phyloP scores from a whole-genome alignment of 2,113 vertebrate genomes.

The Gila orcuttii region DNA sequence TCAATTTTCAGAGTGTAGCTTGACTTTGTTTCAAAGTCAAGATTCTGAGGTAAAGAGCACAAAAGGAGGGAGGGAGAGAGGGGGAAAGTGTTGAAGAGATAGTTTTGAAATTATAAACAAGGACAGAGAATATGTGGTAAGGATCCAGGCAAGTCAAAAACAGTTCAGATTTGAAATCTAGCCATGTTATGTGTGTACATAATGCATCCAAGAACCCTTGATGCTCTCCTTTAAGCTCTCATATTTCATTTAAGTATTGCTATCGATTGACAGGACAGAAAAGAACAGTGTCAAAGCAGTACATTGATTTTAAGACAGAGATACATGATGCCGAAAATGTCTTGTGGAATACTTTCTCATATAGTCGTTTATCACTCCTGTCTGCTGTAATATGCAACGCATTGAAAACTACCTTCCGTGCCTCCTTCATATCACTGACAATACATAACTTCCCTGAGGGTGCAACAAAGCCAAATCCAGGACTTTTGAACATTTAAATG shows the following conservation, averaged over 20 bases:
- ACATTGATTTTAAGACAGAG: conserved; percentile 57
- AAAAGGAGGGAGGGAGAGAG: background rate
- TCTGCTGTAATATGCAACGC: conserved; percentile 40
- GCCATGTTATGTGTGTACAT: background rate
- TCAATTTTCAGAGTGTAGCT: conserved; percentile 86
- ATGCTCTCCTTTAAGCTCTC: conserved; percentile 9
- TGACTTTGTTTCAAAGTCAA: conserved; percentile 87
- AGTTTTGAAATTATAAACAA: conserved; percentile 27
- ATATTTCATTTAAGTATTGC: conserved; percentile 36
- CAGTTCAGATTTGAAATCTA: conserved; percentile 25
- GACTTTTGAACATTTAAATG: conserved; percentile 5
- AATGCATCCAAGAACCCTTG: conserved; percentile 35
- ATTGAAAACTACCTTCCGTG: conserved; percentile 44
- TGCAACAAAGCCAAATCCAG: conserved; percentile 12
- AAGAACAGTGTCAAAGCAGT: conserved; percentile 29
- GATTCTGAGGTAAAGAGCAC: conserved; percentile 67
- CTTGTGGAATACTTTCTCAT: conserved; percentile 47
- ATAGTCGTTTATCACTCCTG: conserved; percentile 48
- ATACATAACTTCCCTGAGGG: conserved; percentile 27
- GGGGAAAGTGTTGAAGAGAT: background rate
- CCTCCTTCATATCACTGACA: conserved; percentile 39
- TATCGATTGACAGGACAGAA: conserved; percentile 32
- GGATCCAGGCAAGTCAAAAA: background rate
- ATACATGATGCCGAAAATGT: conserved; percentile 47
- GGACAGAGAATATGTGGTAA: conserved; percentile 15